Percentiles rank a stretch among this genome's conserved stretches.
Conservation (phyloP, 2,797 vertebrate species). For the Hypotaenidia philippensis region DNA sequence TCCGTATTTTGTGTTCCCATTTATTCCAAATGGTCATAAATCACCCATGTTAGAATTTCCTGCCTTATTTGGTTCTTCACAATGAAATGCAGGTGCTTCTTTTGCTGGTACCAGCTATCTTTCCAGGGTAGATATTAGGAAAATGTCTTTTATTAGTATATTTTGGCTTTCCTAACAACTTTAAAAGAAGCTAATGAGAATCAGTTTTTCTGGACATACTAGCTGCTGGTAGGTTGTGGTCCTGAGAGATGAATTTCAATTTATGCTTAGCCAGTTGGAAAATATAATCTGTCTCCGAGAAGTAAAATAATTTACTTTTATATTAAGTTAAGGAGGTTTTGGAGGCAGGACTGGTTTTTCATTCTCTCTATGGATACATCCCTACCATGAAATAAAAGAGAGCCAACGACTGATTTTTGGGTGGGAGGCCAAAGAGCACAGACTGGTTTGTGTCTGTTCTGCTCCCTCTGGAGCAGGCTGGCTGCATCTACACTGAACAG, state of each 20-base stretch:
- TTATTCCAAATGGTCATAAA: not conserved
- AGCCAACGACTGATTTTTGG: not conserved
- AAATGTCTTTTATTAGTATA: not conserved
- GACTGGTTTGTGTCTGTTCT: not conserved
- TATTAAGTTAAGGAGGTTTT: not conserved
- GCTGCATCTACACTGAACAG: not conserved
- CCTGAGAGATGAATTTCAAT: not conserved
- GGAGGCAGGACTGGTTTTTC: not conserved
- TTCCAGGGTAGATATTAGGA: not conserved
- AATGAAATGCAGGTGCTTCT: not conserved
- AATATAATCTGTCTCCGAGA: not conserved
- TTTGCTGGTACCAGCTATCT: not conserved
- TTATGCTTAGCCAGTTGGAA: slow-evolving; percentile 2
- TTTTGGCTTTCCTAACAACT: not conserved
- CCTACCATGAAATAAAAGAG: not conserved
- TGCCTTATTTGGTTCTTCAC: not conserved
- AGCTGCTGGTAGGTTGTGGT: not conserved
- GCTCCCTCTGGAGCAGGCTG: not conserved
- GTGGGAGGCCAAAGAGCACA: not conserved
- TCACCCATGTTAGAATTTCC: not conserved
- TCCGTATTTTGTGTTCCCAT: not conserved
- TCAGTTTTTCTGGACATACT: not conserved
- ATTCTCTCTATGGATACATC: not conserved
- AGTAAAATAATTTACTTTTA: slow-evolving; percentile 6
- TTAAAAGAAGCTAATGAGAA: not conserved